phyloP scores from a whole-genome alignment of 2,888 invertebrate species.

The Drosophila testacea region DNA sequence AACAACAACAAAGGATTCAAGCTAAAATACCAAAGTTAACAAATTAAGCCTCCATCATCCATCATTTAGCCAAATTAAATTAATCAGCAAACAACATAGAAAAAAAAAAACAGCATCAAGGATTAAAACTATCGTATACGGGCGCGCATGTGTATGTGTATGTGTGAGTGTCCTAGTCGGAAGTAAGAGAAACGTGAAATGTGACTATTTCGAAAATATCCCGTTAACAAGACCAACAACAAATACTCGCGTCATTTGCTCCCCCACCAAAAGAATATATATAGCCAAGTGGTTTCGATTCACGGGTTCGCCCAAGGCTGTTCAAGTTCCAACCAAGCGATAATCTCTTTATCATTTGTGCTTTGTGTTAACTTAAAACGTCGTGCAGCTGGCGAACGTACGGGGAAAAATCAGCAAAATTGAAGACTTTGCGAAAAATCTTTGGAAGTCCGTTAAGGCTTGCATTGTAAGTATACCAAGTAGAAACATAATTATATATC shows the following conservation, averaged over 20 bases:
- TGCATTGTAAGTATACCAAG: slow-evolving; percentile 84
- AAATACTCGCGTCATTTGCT: slow-evolving; percentile 16
- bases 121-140: slow-evolving; percentile 19
- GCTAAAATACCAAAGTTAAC: slow-evolving; percentile 76
- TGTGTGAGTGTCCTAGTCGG: slow-evolving; percentile 42
- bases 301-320: slow-evolving; percentile 11
- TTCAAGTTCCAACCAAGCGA: background rate
- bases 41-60: slow-evolving; percentile 55
- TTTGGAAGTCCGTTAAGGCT: slow-evolving; percentile 86
- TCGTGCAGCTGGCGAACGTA: slow-evolving; percentile 77
- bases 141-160: slow-evolving; percentile 32
- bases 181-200: slow-evolving; percentile 41
- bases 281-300: slow-evolving; percentile 45
- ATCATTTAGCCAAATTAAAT: slow-evolving; percentile 46
- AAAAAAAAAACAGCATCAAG: slow-evolving; percentile 11
- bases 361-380: slow-evolving; percentile 36
- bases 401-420: slow-evolving; percentile 85
- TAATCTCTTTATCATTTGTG: slow-evolving; percentile 20
- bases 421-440: slow-evolving; percentile 85
- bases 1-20: slow-evolving; percentile 32
- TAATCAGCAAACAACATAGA: slow-evolving; percentile 8
- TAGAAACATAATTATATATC: background rate
- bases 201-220: slow-evolving; percentile 48
- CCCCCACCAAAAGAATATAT: slow-evolving; percentile 6
- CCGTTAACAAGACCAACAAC: slow-evolving; percentile 26